These are phyloP conservation scores for Microcebus lehilahytsara DNA, from an alignment of 2,113 vertebrate genomes.

Conservation along the genomic window DNA sequence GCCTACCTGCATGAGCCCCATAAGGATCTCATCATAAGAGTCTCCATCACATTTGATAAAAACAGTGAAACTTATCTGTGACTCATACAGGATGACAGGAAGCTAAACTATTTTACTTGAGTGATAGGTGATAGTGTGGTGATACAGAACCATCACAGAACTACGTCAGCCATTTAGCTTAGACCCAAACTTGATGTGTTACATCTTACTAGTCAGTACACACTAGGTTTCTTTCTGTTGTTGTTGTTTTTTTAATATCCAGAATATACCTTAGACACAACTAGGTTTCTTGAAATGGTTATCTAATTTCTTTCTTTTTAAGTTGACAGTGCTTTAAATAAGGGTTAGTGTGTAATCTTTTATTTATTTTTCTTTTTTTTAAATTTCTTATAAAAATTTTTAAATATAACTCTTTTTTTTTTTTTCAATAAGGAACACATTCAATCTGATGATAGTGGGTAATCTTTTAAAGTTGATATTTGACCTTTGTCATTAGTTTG, in stretches of 20 bases:
- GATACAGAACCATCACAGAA: not conserved
- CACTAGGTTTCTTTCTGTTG: not conserved
- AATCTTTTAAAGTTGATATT: not conserved
- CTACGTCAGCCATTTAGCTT: not conserved
- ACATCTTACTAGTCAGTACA: not conserved
- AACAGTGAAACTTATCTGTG: not conserved
- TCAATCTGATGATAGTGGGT: not conserved
- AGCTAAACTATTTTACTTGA: not conserved
- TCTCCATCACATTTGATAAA: constrained; percentile 10
- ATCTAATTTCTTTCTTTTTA: not conserved
- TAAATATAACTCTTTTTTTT: no score
- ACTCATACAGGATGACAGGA: not conserved
- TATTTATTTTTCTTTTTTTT: no score
- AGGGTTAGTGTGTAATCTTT: not conserved
- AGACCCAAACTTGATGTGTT: not conserved
- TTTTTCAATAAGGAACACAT: no score
- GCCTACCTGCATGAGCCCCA: not conserved
- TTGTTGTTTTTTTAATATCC: not conserved
- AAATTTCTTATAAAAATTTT: no score
- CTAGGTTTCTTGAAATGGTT: not conserved
- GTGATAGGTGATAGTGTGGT: not conserved
- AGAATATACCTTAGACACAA: not conserved
- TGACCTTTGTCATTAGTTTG: not conserved
- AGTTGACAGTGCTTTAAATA: not conserved
- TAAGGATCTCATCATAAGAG: constrained; percentile 20